These are phyloP conservation scores for Druceiella hillmani DNA, from an alignment of 2,888 invertebrate genomes.

Conservation along the genomic window DNA sequence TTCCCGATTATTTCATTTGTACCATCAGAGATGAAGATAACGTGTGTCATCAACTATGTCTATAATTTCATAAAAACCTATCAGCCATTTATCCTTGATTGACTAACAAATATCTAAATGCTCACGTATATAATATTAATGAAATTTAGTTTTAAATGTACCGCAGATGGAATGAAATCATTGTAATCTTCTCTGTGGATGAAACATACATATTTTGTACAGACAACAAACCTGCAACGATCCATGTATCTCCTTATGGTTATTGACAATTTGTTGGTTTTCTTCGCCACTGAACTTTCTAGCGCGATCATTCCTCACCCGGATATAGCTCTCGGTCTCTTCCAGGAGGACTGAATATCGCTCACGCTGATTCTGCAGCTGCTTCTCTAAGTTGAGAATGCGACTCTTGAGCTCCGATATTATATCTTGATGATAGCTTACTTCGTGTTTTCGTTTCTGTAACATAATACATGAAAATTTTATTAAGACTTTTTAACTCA, in stretches of 20 bases:
- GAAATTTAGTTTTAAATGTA: too few relatives aligned
- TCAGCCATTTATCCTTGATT: too few relatives aligned
- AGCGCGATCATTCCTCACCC: constrained; percentile 42
- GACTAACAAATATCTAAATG: too few relatives aligned
- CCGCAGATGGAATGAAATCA: too few relatives aligned
- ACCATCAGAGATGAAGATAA: too few relatives aligned
- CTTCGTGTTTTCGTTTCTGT: constrained; percentile 40
- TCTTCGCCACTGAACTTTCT: constrained; percentile 35
- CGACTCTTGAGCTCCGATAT: constrained; percentile 35
- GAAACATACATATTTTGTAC: too few relatives aligned
- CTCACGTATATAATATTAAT: too few relatives aligned
- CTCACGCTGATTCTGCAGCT: constrained; percentile 72
- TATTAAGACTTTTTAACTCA: background rate
- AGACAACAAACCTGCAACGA: constrained; percentile 13
- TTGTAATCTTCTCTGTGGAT: too few relatives aligned
- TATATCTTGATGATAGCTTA: constrained; percentile 39
- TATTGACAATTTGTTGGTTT: constrained; percentile 18
- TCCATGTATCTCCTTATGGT: constrained; percentile 28
- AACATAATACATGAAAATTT: constrained; percentile 8
- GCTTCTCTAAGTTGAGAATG: constrained; percentile 56
- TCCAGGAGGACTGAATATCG: constrained; percentile 70
- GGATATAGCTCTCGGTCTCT: constrained; percentile 73
- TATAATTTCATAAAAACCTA: too few relatives aligned
- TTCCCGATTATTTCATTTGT: too few relatives aligned
- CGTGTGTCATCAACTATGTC: too few relatives aligned